Evolutionary conservation across 2,888 invertebrate genomes (phyloP).

Genomic region (Chloroclysta siterata): DNA sequence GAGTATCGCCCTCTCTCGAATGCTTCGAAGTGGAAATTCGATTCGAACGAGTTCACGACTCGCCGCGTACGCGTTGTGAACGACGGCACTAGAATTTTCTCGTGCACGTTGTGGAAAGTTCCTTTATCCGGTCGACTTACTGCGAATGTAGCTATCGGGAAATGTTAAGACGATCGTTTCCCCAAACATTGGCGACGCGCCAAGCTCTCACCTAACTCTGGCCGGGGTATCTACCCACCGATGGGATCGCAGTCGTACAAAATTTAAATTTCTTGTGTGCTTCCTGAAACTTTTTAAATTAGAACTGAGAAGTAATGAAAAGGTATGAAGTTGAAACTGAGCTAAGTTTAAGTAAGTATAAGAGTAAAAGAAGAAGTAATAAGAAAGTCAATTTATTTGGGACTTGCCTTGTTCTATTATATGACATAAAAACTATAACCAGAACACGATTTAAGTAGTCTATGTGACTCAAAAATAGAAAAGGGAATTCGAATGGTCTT

Average conservation of each 20-base stretch:
- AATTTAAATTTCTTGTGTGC: neutral
- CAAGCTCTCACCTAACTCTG: slow-evolving; percentile 58
- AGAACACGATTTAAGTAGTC: too few species aligned
- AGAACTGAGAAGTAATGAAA: neutral
- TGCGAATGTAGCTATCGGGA: slow-evolving; percentile 68
- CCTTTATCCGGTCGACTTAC: slow-evolving; percentile 62
- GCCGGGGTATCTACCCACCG: slow-evolving; percentile 34
- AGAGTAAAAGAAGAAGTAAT: neutral
- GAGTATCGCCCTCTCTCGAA: slow-evolving; percentile 25
- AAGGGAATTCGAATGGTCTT: too few species aligned
- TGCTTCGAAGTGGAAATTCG: slow-evolving; percentile 60
- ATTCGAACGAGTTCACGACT: slow-evolving; percentile 67
- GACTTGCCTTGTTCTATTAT: too few species aligned
- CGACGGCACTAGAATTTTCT: slow-evolving; percentile 50
- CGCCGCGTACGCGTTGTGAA: slow-evolving; percentile 59
- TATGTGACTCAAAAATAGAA: too few species aligned
- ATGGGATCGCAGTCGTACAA: slow-evolving; percentile 4
- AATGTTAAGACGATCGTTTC: slow-evolving; percentile 67
- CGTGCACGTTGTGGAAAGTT: slow-evolving; percentile 67
- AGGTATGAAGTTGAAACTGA: too few species aligned
- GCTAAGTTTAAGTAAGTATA: slow-evolving; percentile 1
- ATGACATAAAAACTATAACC: too few species aligned
- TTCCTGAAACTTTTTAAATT: slow-evolving; percentile 1
- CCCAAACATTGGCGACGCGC: slow-evolving; percentile 67
- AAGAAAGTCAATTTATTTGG: too few species aligned